Base-by-base conservation (phyloP, 2,113 vertebrate species). In the Megaleporinus macrocephalus region DNA sequence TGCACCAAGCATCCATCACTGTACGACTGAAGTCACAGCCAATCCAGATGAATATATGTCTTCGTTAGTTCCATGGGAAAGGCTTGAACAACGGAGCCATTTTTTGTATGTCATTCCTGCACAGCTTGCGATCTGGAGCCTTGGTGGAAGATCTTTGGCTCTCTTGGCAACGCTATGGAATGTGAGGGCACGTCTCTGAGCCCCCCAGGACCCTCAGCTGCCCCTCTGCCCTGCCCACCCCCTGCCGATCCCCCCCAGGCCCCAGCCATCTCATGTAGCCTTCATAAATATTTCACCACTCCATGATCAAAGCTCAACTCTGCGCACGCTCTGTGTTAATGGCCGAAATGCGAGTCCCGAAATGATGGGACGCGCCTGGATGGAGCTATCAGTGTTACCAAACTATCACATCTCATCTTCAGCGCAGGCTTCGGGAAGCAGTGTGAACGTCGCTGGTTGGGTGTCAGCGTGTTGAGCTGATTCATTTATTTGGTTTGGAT, bases 201-300 rank as follows among this genome's bases (percentile, higher is more conserved):
- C 30, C 53, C 73, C 69, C 36, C 69, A 69, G 72, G 74, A 78
- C 59, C 57, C 33, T 68, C 11, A 22, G 29, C 44, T 66, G 72
- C 70, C 71, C 76, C 22, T 82, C 51, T 69, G 63, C 73, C 88
- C 73, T 79, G 83, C 59, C 16, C 55, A 85, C 85, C 87, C 86
- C 89, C 88, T 84, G 86, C 71, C 80, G 89, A 89, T 68, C 47
- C 62, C 84, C 77, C 59, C 16, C 55, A 71, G 44, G 30, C 44
- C 24, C n/a, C 68, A 88, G 83, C 86, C 84, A 90, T 90, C 90
- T 90, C 86, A 87, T 92, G 88, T 89, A 84, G 80, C 88, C 85
- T 89, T 91, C 86, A 91, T 89, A 89, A 90, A 91, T 91, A 90
- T 92, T 93, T 93, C 86, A 90, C 89, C 85, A 85, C 76, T 82